Evolutionary conservation across 1,140 invertebrate species (phyloP).

Genomic region (Leguminivora glycinivorella): DNA sequence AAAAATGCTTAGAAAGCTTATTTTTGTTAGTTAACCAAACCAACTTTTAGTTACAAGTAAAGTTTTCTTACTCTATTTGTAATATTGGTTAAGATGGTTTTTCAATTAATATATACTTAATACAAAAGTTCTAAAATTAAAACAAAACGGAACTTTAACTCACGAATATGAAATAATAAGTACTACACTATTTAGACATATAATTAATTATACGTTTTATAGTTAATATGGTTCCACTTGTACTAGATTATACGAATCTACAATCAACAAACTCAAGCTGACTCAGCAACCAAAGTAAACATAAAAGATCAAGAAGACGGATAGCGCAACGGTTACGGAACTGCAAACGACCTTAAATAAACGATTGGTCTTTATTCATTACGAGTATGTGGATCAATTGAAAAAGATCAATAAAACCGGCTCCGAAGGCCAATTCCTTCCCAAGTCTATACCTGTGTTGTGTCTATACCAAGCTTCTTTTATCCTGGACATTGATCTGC

Average conservation of each 20-base stretch:
- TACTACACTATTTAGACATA: too few species aligned
- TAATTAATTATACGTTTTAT: too few species aligned
- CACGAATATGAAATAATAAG: too few species aligned
- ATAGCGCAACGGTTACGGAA: conserved; percentile 6
- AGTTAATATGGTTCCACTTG: too few species aligned
- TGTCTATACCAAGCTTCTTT: background rate
- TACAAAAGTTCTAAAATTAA: too few species aligned
- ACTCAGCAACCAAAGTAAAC: too few species aligned
- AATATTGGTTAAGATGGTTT: too few species aligned
- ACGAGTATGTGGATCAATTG: conserved; percentile 6
- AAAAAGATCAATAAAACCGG: conserved; percentile 18
- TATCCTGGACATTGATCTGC: background rate
- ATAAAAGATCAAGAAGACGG: conserved; percentile 14
- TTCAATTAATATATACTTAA: too few species aligned
- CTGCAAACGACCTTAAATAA: conserved; percentile 27
- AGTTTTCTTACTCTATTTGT: background rate
- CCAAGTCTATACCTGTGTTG: background rate
- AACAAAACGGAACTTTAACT: too few species aligned
- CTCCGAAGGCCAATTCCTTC: conserved; percentile 5
- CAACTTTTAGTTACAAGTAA: background rate
- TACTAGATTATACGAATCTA: too few species aligned
- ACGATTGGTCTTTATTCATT: conserved; percentile 30
- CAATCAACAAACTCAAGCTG: background rate
- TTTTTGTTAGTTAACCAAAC: background rate
- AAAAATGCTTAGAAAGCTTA: background rate